Evolutionary conservation across 64 coral and sea anemone genomes (phyloP).

Genomic region (Actinia tenebrosa): DNA sequence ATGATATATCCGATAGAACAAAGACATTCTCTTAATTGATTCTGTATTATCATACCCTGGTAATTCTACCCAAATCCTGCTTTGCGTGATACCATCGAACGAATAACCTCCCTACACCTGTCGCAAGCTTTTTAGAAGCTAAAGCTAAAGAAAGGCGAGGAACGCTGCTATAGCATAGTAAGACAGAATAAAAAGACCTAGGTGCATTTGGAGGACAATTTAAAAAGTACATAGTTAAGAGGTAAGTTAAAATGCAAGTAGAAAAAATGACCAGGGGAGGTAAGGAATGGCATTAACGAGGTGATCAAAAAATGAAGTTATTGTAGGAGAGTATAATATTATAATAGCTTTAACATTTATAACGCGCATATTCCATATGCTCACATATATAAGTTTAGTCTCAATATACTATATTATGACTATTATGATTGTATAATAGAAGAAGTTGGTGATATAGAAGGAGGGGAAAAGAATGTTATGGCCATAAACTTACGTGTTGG

Average conservation of each 20-base stretch:
- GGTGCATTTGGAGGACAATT: background rate
- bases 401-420: too few species aligned
- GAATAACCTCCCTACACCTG: background rate
- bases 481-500: too few species aligned
- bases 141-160: background rate
- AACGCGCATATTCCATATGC: too few species aligned
- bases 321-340: background rate
- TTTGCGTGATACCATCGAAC: background rate
- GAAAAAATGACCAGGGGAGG: too few species aligned
- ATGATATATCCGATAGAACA: background rate
- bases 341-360: too few species aligned
- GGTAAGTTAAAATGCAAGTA: background rate
- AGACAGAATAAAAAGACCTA: background rate
- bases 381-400: too few species aligned
- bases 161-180: background rate
- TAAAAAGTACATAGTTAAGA: background rate
- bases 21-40: background rate
- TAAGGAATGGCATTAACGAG: background rate
- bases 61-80: background rate
- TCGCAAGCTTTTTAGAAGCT: background rate
- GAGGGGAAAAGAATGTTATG: too few species aligned
- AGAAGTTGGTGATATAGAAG: background rate
- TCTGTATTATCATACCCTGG: background rate
- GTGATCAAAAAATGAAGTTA: background rate
- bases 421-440: too few species aligned